Evolutionary conservation across 1,140 invertebrate genomes (phyloP).

Genomic region (Palaemon carinicauda): DNA sequence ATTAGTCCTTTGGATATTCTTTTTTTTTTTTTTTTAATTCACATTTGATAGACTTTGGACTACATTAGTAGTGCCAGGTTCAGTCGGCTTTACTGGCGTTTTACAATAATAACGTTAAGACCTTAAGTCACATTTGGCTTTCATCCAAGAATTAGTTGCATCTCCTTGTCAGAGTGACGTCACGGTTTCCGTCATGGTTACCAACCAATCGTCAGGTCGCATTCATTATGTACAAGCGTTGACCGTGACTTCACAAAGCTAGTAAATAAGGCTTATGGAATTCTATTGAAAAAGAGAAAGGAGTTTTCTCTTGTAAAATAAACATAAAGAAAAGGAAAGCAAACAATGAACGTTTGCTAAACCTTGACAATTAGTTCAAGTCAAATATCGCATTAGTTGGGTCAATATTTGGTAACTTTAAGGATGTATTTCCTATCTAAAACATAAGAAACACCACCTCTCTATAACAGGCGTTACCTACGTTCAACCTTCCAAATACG

Average conservation of each 20-base stretch:
- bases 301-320: not conserved
- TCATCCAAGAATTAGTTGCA: not conserved
- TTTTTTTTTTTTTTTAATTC: too few relatives aligned
- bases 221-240: conserved; percentile 44
- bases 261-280: conserved; percentile 16
- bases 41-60: too few relatives aligned
- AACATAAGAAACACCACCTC: conserved; percentile 24
- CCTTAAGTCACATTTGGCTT: not conserved
- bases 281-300: not conserved
- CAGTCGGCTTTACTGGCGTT: too few relatives aligned
- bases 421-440: conserved; percentile 17
- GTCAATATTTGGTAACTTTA: not conserved
- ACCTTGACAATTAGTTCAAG: too few relatives aligned
- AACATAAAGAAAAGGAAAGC: not conserved
- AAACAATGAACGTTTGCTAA: too few relatives aligned
- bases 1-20: too few relatives aligned
- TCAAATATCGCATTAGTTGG: too few relatives aligned
- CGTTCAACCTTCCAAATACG: too few relatives aligned
- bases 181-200: conserved; percentile 37
- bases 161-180: conserved; percentile 10
- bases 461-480: not conserved
- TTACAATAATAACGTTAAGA: too few relatives aligned
- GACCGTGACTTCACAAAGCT: conserved; percentile 9
- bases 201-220: conserved; percentile 42
- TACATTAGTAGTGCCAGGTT: too few relatives aligned